These are phyloP conservation scores for Drosophila meridiana DNA, from an alignment of 2,888 invertebrate species.

Conservation along the genomic window DNA sequence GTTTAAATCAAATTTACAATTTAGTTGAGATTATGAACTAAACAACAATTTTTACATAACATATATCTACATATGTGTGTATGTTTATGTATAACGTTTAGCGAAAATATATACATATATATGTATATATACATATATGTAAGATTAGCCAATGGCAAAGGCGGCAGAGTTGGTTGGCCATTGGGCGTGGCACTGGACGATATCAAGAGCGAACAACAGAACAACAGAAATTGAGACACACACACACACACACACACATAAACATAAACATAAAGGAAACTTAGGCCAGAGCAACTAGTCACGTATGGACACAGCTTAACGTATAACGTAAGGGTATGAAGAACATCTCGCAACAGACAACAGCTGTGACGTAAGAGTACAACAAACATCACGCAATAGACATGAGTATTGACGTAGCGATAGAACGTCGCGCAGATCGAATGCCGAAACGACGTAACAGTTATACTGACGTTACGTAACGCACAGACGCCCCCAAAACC, in stretches of 20 bases:
- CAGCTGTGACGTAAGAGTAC: neutral
- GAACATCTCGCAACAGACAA: neutral
- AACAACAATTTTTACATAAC: slow-evolving; percentile 55
- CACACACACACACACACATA: slow-evolving; percentile 1
- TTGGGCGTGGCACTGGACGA: slow-evolving; percentile 43
- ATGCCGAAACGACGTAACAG: neutral
- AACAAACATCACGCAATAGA: slow-evolving; percentile 16
- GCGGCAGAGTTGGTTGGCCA: slow-evolving; percentile 34
- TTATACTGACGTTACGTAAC: slow-evolving; percentile 1
- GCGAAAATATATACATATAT: slow-evolving; percentile 30
- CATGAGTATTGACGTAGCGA: neutral
- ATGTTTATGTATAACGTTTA: slow-evolving; percentile 40
- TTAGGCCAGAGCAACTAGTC: slow-evolving; percentile 44
- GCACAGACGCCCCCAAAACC: slow-evolving; percentile 13
- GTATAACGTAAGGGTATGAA: neutral
- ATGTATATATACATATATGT: slow-evolving; percentile 38
- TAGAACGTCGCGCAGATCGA: neutral
- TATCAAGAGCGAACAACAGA: neutral
- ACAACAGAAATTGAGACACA: neutral
- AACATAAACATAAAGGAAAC: neutral
- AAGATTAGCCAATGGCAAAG: slow-evolving; percentile 64
- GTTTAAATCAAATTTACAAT: slow-evolving; percentile 80
- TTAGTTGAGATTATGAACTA: slow-evolving; percentile 76
- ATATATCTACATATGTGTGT: slow-evolving; percentile 27
- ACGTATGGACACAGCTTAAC: slow-evolving; percentile 4